These are phyloP conservation scores for Sebastes alutus DNA, from an alignment of 2,797 vertebrate species.

Conservation along the genomic window DNA sequence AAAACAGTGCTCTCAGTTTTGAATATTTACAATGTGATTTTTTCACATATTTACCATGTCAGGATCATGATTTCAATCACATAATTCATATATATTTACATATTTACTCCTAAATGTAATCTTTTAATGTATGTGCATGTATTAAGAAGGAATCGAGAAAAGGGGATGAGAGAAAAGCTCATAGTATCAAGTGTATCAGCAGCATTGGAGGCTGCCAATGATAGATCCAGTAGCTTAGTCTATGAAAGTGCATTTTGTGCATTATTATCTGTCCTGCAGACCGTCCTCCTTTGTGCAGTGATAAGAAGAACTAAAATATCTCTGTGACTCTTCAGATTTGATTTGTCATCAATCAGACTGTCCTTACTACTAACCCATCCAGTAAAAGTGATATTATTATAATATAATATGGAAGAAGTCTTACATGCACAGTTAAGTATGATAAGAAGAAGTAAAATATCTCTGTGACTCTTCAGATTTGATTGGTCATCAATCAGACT, in stretches of 20 bases:
- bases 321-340: background rate
- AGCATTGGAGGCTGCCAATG: too few relatives aligned
- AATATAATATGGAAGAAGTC: background rate
- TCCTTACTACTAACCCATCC: background rate
- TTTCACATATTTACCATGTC: too few relatives aligned
- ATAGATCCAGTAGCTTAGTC: too few relatives aligned
- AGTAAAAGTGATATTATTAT: background rate
- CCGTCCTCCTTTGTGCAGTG: too few relatives aligned
- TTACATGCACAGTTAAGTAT: background rate
- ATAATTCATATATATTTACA: too few relatives aligned
- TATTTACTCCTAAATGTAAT: background rate
- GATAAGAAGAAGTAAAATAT: background rate
- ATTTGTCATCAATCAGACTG: background rate
- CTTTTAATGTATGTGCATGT: background rate
- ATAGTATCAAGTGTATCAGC: too few relatives aligned
- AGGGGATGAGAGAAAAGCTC: too few relatives aligned
- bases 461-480: background rate
- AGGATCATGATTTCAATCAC: background rate
- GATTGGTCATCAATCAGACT: background rate
- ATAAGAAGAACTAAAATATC: background rate
- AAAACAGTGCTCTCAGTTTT: too few relatives aligned
- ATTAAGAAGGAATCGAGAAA: background rate
- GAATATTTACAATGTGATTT: too few relatives aligned
- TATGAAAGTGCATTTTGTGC: too few relatives aligned
- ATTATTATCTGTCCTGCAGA: too few relatives aligned